Conservation (phyloP, 2,113 vertebrate genomes). For the Prolemur simus region DNA sequence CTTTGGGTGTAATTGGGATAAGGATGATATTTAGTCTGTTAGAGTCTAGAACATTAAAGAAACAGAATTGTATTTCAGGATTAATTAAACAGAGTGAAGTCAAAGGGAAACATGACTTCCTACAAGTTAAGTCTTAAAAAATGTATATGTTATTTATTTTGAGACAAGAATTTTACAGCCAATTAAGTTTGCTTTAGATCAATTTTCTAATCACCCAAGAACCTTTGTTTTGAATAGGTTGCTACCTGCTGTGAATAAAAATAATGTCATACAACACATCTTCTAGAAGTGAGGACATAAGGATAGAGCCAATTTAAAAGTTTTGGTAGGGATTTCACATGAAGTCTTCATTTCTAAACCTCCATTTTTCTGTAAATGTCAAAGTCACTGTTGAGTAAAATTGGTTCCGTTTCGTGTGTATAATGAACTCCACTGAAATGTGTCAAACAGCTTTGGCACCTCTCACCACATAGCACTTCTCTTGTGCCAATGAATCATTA, state of each 20-base stretch:
- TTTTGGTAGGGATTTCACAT: constrained; percentile 68
- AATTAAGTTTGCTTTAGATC: constrained; percentile 50
- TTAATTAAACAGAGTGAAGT: constrained; percentile 11
- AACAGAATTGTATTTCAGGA: neutral
- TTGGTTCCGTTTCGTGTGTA: constrained; percentile 73
- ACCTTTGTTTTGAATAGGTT: constrained; percentile 39
- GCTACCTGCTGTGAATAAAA: constrained; percentile 36
- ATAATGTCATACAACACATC: neutral
- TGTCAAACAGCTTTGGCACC: constrained; percentile 75
- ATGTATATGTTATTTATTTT: neutral
- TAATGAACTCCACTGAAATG: constrained; percentile 80
- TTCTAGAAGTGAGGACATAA: constrained; percentile 23
- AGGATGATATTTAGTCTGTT: neutral
- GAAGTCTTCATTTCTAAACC: constrained; percentile 74
- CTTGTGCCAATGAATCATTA: constrained; percentile 75
- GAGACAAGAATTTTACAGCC: constrained; percentile 34
- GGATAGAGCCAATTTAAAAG: constrained; percentile 42
- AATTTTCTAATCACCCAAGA: constrained; percentile 40
- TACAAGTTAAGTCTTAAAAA: constrained; percentile 24
- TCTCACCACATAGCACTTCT: constrained; percentile 44
- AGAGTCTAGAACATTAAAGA: constrained; percentile 27
- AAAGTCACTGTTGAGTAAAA: constrained; percentile 82
- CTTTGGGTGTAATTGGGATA: neutral
- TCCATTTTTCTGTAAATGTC: constrained; percentile 75
- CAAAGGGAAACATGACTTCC: neutral